Conservation (phyloP, 2,888 invertebrate species). For the Agrypnus murinus region DNA sequence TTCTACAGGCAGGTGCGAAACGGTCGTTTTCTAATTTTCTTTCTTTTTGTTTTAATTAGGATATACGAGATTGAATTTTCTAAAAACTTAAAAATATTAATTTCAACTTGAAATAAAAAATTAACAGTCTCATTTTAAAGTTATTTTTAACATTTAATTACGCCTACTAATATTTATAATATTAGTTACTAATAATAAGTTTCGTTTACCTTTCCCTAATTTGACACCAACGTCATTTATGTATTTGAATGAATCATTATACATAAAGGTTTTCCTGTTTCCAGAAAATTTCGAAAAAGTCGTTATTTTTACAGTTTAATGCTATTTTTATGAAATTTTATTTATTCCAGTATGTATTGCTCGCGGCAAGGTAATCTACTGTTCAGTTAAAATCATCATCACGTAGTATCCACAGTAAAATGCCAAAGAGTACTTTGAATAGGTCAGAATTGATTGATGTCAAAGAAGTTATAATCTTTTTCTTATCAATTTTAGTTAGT, state of each 20-base stretch:
- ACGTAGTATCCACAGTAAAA: conserved; percentile 26
- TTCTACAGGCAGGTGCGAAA: conserved; percentile 7
- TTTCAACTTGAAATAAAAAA: too few relatives aligned
- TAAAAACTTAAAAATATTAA: too few relatives aligned
- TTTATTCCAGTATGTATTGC: conserved; percentile 7
- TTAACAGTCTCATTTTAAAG: background rate
- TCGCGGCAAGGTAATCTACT: conserved; percentile 34
- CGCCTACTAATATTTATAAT: background rate
- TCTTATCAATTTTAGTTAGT: conserved; percentile 17
- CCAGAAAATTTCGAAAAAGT: conserved; percentile 7
- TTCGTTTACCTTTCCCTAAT: background rate
- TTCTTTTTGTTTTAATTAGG: background rate
- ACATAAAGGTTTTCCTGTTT: conserved; percentile 2
- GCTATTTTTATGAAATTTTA: conserved; percentile 3
- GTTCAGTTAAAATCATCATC: conserved; percentile 6
- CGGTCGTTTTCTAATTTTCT: background rate
- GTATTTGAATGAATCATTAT: background rate
- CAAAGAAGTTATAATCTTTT: conserved; percentile 12
- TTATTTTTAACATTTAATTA: background rate
- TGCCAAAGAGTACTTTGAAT: conserved; percentile 35
- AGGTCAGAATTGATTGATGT: conserved; percentile 27
- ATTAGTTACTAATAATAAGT: background rate
- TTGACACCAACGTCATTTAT: conserved; percentile 10
- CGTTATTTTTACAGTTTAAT: background rate
- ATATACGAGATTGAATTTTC: too few relatives aligned